Conservation (phyloP, 2,888 invertebrate genomes). For the Dryobotodes eremita region DNA sequence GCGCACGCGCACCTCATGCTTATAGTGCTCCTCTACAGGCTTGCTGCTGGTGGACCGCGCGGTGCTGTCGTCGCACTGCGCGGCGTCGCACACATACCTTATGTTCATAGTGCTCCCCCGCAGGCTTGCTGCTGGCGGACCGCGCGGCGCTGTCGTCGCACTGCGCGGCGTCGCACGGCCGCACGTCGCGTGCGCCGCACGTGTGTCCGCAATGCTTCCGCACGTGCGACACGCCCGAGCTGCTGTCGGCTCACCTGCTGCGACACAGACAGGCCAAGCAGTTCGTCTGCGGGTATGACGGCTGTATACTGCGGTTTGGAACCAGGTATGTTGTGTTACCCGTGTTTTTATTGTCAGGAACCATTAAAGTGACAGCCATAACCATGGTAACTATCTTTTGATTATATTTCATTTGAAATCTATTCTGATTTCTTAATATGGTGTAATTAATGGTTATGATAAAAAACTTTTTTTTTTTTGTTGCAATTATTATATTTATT, state of each 20-base stretch:
- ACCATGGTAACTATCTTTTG: too few relatives aligned
- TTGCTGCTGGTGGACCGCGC: too few relatives aligned
- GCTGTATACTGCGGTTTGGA: conserved; percentile 84
- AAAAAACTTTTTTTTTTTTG: too few relatives aligned
- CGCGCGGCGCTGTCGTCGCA: conserved; percentile 70
- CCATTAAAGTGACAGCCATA: too few relatives aligned
- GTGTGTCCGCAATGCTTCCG: conserved; percentile 79
- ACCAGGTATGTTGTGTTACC: conserved; percentile 72
- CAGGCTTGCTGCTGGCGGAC: conserved; percentile 53
- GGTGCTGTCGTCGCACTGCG: too few relatives aligned
- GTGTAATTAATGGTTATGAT: too few relatives aligned
- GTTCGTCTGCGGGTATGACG: conserved; percentile 86
- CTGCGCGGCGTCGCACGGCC: conserved; percentile 67
- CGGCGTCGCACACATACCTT: too few relatives aligned
- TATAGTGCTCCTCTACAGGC: neutral
- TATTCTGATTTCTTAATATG: too few relatives aligned
- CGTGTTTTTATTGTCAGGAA: neutral
- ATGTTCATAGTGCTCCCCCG: neutral
- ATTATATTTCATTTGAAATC: too few relatives aligned
- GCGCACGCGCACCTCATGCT: neutral
- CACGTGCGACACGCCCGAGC: conserved; percentile 66
- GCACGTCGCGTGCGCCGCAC: conserved; percentile 63
- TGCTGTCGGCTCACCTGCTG: conserved; percentile 80
- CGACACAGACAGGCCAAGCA: conserved; percentile 80
- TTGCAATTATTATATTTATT: too few relatives aligned